Percentiles rank a stretch among this genome's conserved stretches.
Evolutionary conservation across 2,113 vertebrate species (phyloP).

Genomic region (Aptenodytes forsteri): DNA sequence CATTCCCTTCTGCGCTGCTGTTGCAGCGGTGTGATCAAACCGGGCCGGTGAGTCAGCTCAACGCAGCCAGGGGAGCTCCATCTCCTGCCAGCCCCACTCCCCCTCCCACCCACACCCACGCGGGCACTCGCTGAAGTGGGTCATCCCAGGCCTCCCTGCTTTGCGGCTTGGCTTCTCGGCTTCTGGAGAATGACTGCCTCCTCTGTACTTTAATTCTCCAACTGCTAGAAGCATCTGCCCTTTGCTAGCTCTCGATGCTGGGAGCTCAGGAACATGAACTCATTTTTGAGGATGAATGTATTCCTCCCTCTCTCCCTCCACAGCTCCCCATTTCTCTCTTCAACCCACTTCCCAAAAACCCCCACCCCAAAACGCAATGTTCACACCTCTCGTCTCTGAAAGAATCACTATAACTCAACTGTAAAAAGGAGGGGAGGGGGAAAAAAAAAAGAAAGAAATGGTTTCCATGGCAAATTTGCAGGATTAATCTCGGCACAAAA

Average conservation of each 20-base stretch:
- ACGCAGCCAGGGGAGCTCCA: not conserved
- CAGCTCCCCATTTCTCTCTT: not conserved
- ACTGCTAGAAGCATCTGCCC: not conserved
- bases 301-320: not conserved
- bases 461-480: conserved; percentile 64
- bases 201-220: not conserved
- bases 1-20: not conserved
- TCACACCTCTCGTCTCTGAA: not conserved
- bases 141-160: not conserved
- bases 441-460: not conserved
- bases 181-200: not conserved
- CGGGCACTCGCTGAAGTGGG: not conserved
- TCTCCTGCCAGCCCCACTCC: not conserved
- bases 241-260: not conserved
- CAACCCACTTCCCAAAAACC: not conserved
- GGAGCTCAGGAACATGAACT: not conserved
- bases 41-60: not conserved
- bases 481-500: conserved; percentile 6
- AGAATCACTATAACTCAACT: not conserved
- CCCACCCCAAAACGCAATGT: not conserved
- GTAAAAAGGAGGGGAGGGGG: not conserved
- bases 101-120: not conserved
- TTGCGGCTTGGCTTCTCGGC: not conserved
- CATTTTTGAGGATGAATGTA: not conserved
- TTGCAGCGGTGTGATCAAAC: not conserved